These are phyloP conservation scores for Pempheris klunzingeri DNA, from an alignment of 2,797 vertebrate genomes.

Conservation along the genomic window DNA sequence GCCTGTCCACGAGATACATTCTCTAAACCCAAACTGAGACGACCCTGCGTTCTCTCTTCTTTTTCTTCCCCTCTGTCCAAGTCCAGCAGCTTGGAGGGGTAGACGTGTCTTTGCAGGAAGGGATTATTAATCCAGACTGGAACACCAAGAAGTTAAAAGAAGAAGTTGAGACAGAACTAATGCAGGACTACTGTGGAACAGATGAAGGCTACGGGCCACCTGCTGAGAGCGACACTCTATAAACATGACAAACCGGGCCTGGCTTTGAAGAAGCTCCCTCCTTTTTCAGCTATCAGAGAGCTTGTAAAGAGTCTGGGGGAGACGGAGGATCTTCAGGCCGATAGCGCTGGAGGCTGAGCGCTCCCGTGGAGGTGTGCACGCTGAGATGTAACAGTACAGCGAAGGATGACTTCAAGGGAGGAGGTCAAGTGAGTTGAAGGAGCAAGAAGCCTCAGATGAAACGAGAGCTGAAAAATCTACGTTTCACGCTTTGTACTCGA, in stretches of 20 bases:
- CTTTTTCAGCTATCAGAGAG: slow-evolving; percentile 17
- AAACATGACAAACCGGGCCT: slow-evolving; percentile 17
- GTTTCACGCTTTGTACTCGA: slow-evolving; percentile 51
- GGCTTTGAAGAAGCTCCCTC: slow-evolving; percentile 20
- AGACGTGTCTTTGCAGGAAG: too few relatives aligned
- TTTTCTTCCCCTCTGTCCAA: too few relatives aligned
- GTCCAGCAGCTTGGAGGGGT: too few relatives aligned
- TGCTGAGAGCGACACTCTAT: slow-evolving; percentile 3
- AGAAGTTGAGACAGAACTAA: too few relatives aligned
- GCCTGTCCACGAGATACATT: too few relatives aligned
- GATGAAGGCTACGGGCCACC: background rate
- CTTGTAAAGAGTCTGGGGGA: slow-evolving; percentile 2
- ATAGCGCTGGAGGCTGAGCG: background rate
- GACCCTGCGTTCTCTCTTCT: too few relatives aligned
- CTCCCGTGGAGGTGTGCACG: slow-evolving; percentile 36
- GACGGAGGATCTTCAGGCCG: background rate
- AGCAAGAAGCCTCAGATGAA: slow-evolving; percentile 45
- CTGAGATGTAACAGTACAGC: slow-evolving; percentile 31
- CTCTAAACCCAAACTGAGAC: too few relatives aligned
- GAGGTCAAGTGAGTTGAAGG: slow-evolving; percentile 63
- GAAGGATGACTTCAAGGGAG: slow-evolving; percentile 45
- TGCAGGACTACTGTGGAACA: background rate
- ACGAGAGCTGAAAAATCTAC: slow-evolving; percentile 40
- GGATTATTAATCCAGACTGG: too few relatives aligned
- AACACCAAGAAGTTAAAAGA: too few relatives aligned